A percentile compares a stretch with the other conserved stretches of the same genome.
These are phyloP conservation scores for Phymorhynchus buccinoides DNA, from an alignment of 1,140 invertebrate genomes.

Conservation along the genomic window DNA sequence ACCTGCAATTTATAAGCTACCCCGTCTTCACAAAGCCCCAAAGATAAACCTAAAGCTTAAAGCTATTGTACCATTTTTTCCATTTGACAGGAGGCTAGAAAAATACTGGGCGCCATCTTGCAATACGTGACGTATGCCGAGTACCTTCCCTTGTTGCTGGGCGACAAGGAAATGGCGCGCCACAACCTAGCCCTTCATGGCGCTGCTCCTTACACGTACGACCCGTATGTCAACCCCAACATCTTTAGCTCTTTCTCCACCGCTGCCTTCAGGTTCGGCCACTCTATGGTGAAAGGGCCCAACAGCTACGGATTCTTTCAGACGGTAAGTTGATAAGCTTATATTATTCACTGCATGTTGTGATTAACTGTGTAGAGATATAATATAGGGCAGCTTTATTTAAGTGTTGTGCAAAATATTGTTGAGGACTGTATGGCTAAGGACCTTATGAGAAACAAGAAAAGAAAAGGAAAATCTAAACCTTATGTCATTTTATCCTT, in stretches of 20 bases:
- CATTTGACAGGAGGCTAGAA: constrained; percentile 88
- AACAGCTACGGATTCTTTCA: constrained; percentile 23
- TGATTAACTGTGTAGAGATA: too few relatives aligned
- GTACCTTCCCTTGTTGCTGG: constrained; percentile 89
- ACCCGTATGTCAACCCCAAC: constrained; percentile 80
- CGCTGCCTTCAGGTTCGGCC: constrained; percentile 77
- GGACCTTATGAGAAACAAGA: too few relatives aligned
- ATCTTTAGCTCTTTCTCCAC: constrained; percentile 82
- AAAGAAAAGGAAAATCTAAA: too few relatives aligned
- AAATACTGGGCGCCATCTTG: constrained; percentile 84
- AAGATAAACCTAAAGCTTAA: too few relatives aligned
- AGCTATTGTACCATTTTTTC: too few relatives aligned
- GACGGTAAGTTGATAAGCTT: not conserved
- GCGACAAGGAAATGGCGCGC: constrained; percentile 62
- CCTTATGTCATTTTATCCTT: too few relatives aligned
- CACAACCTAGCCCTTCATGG: constrained; percentile 41
- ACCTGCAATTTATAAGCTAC: too few relatives aligned
- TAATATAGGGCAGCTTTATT: too few relatives aligned
- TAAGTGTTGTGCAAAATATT: too few relatives aligned
- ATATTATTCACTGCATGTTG: too few relatives aligned
- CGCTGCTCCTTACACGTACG: constrained; percentile 76
- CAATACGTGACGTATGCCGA: constrained; percentile 91
- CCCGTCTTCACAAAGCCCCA: too few relatives aligned
- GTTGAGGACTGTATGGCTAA: too few relatives aligned
- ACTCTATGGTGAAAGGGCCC: constrained; percentile 77